Evolutionary conservation across 2,113 vertebrate species (phyloP).

Genomic region (Xiphophorus couchianus): DNA sequence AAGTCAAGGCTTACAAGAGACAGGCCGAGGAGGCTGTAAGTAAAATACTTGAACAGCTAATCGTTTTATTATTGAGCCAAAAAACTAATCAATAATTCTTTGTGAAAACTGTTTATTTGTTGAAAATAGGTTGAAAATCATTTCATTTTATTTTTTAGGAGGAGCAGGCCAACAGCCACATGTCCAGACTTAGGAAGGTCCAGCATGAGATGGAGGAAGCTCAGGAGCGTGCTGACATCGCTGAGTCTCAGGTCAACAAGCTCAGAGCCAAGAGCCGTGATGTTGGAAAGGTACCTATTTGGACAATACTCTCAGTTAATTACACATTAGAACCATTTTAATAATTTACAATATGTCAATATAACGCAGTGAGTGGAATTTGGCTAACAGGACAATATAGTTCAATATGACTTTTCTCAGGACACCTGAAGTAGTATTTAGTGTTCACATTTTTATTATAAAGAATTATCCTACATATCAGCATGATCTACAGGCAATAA

Average conservation of each 20-base stretch:
- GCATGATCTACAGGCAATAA: neutral
- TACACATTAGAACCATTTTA: neutral
- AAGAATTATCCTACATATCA: neutral
- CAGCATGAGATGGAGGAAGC: slow-evolving; percentile 74
- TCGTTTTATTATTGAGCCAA: neutral
- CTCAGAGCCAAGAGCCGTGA: slow-evolving; percentile 71
- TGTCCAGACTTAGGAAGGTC: slow-evolving; percentile 65
- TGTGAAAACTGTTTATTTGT: too few relatives aligned
- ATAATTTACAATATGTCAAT: neutral
- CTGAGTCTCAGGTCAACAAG: slow-evolving; percentile 73
- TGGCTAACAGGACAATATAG: neutral
- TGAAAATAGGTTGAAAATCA: too few relatives aligned
- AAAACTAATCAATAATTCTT: too few relatives aligned
- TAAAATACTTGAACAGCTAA: neutral
- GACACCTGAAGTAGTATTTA: too few relatives aligned
- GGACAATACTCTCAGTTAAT: neutral
- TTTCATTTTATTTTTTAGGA: slow-evolving; percentile 44
- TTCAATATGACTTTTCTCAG: too few relatives aligned
- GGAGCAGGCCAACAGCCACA: slow-evolving; percentile 71
- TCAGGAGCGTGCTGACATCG: slow-evolving; percentile 71
- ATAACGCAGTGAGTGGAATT: neutral
- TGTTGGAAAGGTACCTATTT: slow-evolving; percentile 57
- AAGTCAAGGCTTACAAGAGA: slow-evolving; percentile 72
- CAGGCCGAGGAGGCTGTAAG: slow-evolving; percentile 70
- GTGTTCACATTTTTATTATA: neutral